Base-by-base conservation (phyloP, 2,113 vertebrate genomes). In the Mirza zaza region DNA sequence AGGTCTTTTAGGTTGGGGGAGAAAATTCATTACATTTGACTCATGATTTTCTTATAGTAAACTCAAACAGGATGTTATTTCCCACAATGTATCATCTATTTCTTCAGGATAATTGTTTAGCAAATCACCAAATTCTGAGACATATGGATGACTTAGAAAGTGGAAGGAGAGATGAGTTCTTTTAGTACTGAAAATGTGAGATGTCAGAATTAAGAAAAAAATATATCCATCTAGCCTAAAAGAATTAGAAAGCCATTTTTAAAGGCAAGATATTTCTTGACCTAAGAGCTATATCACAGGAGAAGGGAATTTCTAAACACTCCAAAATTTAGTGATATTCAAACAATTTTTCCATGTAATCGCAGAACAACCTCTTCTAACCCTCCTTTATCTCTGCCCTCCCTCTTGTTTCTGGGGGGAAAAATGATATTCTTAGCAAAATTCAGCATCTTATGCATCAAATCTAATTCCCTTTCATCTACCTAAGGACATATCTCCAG, bases 51-150 rank as follows among this genome's bases (percentile, higher is more conserved):
- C 80, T 92, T 65, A 70, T 79, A 95, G 63, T 94, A 91, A 96
- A 77, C 29, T 92, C 50, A 97, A 23, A 68, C 15, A 85, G 34
- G n/a, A 88, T 97, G 76, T 63, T 94, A 91, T 89, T 89, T 85
- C 29, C 55, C 36, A 90, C 52, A 95, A 76, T 45, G 34, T 75
- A 67, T 84, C 87, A 87, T 95, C 32, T 96, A 57, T 68, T 97
- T 95, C 29, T 96, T 68, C 93, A 91, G 34, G 82, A 87, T 87
- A 95, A 95, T 97, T 94, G 36, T 91, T 96, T 79, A 96, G 86
- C 21, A 95, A 97, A 90, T 90, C 39, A 94, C 34, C 79, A 86
- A 86, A 94, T 94, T 96, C 85, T 91, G 59, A 95, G 76, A 82
- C 82, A 94, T 92, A 94, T 70, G 91, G 84, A 45, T 80, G 48